A percentile compares a stretch with the other conserved stretches of the same genome.
phyloP scores from a whole-genome alignment of 1,140 invertebrate species.

The Trissolcus basalis region DNA sequence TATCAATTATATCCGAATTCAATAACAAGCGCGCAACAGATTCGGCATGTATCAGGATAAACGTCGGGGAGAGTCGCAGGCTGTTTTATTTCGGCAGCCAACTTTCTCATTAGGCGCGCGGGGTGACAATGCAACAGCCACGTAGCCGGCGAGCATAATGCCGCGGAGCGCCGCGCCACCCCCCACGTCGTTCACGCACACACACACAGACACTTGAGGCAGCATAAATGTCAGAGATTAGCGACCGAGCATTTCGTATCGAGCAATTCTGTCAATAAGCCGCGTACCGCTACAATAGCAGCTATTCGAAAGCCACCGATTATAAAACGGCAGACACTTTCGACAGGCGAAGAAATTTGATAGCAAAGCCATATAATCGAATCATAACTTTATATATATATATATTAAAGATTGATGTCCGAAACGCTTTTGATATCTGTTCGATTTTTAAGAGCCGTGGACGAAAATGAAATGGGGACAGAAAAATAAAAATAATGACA shows the following conservation, averaged over 20 bases:
- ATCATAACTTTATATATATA: too few species aligned
- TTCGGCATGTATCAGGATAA: constrained; percentile 25
- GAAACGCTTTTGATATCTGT: too few species aligned
- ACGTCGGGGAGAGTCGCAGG: constrained; percentile 16
- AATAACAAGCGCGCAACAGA: constrained; percentile 22
- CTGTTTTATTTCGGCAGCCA: constrained; percentile 58
- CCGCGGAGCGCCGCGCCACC: constrained; percentile 49
- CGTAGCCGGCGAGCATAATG: constrained; percentile 66
- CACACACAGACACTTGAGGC: constrained; percentile 4
- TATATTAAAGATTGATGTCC: too few species aligned
- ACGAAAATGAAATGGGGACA: constrained; percentile 1
- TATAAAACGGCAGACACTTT: constrained; percentile 68
- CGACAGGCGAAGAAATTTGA: constrained; percentile 42
- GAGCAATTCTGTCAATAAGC: constrained; percentile 73
- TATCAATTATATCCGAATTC: constrained; percentile 26
- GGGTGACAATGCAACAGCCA: constrained; percentile 65
- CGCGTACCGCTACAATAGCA: constrained; percentile 62
- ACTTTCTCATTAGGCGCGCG: constrained; percentile 72
- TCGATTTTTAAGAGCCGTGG: too few species aligned
- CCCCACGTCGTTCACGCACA: constrained; percentile 28
- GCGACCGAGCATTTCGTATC: constrained; percentile 69
- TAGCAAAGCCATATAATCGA: too few species aligned
- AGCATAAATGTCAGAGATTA: constrained; percentile 72
- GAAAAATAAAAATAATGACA: constrained; percentile 15
- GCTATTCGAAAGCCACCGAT: constrained; percentile 71